Conservation (phyloP, 2,888 invertebrate genomes). For the Acanthosepion lycidas region DNA sequence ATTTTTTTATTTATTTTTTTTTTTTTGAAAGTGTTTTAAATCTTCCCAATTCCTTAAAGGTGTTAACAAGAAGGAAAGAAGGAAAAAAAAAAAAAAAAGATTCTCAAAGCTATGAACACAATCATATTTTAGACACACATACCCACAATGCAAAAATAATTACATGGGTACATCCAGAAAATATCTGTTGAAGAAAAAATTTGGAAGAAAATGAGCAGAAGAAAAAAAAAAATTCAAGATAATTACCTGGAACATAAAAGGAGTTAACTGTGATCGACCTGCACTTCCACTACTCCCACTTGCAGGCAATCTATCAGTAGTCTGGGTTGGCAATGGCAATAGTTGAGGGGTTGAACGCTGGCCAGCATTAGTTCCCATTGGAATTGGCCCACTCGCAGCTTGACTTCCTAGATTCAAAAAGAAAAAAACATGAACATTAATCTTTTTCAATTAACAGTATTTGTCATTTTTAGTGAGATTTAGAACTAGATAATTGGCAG, state of each 20-base stretch:
- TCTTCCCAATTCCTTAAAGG: no score
- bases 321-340: conserved; percentile 51
- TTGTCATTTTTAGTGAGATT: no score
- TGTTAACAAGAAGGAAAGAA: no score
- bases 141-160: not conserved
- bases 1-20: no score
- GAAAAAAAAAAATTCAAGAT: not conserved
- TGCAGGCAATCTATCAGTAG: conserved; percentile 58
- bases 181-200: not conserved
- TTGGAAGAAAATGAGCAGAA: not conserved
- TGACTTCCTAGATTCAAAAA: not conserved
- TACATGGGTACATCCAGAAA: not conserved
- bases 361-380: conserved; percentile 24
- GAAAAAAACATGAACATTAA: not conserved
- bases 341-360: conserved; percentile 59
- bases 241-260: conserved; percentile 70
- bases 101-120: no score
- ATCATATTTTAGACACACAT: no score
- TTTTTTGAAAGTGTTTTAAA: no score
- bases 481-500: no score
- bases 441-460: no score
- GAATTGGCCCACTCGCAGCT: not conserved
- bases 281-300: conserved; percentile 51
- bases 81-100: no score
- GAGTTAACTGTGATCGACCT: conserved; percentile 67